Base-by-base conservation (phyloP, 2,797 vertebrate genomes). In the Halcyon leucocephala region DNA sequence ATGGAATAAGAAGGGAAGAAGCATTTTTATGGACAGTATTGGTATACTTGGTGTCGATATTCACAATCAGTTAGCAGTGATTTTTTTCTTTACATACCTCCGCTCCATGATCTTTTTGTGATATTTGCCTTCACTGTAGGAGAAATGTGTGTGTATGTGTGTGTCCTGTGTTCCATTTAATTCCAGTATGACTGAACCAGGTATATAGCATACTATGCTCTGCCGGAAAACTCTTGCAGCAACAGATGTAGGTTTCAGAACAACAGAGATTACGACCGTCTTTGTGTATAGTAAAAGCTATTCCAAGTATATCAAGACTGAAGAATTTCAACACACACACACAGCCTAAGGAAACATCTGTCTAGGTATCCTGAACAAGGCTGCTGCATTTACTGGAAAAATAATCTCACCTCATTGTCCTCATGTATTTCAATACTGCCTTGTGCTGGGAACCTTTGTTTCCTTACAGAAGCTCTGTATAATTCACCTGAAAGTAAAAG, bases 401-500 rank as follows among this genome's bases (percentile, higher is more conserved):
- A 83, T 8, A 39, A 48, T 66, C 98, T 94, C 86, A 99, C 99
- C 99, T 99, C 99, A n/a, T 64, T 97, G 83, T 99, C 99, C 64
- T 99, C 99, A 0, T 99, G 98, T 55, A 99, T 99, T 95, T 99
- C 99, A 31, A 99, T 98, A 98, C 99, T 99, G 97, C 98, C 98
- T 97, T 99, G 99, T 24, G 99, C 98, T 8, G 98, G 98, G 86
- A 98, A 99, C 85, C 92, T 98, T 66, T 98, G 98, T 88, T 99
- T 98, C 35, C 98, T 98, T 96, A 98, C 95, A 94, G 98, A 98
- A 10, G 96, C 91, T 76, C 98, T 98, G 95, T 99, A 99, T 58
- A 99, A 97, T 80, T 98, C 98, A 97, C 98, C 99, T 99, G 97
- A 58, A 83, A 93, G 44, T 29, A 86, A 86, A 44, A 76, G 14